Evolutionary conservation across 1,140 invertebrate species (phyloP), one percentile per base, ranked within the genome.

Genomic region (Augochlora pura): DNA sequence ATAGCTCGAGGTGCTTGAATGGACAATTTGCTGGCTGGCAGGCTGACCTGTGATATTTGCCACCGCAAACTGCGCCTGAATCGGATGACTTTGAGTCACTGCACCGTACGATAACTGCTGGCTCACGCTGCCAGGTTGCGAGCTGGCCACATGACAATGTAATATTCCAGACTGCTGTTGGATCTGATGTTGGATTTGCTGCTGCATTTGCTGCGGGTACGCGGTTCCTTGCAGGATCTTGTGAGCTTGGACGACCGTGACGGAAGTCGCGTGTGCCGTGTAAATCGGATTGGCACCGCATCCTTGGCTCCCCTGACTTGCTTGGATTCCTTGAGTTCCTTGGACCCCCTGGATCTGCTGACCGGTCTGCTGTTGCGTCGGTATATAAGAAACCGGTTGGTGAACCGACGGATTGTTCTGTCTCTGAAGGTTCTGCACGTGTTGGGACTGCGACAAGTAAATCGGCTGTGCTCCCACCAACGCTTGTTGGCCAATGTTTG

Each of bases 201-300:
- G 85, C 21, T 63, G 60, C 6, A 66, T 64, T 69, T 86, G 85
- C 25, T 82, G 85, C 18, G 63, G 32, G 27, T 86, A 86, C 54
- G 65, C 60, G 16, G 72, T 68, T 3, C 70, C 82, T n/a, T 87
- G 90, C 52, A 87, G 89, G 52, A 91, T 69, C 69, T 89, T 91
- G 21, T 91, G 89, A 6, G 90, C 87, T 62, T 91, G 91, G 9
- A 88, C 87, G 10, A 91, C 80, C 8, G 83, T 85, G 10, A 89
- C 86, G 10, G 90, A 88, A 0, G 86, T 84, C 0, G 91, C 87
- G 38, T 91, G 91, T 32, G 85, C 88, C 60, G 90, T 91, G 72
- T 93, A 91, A 80, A 89, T 89, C 7, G 90, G 90, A 60, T 77
- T 88, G 0, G 85, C 73, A 8, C 82, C 69, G 62, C 72, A 85